Evolutionary conservation across 2,888 invertebrate species (phyloP).

Genomic region (Myopa tessellatipennis): DNA sequence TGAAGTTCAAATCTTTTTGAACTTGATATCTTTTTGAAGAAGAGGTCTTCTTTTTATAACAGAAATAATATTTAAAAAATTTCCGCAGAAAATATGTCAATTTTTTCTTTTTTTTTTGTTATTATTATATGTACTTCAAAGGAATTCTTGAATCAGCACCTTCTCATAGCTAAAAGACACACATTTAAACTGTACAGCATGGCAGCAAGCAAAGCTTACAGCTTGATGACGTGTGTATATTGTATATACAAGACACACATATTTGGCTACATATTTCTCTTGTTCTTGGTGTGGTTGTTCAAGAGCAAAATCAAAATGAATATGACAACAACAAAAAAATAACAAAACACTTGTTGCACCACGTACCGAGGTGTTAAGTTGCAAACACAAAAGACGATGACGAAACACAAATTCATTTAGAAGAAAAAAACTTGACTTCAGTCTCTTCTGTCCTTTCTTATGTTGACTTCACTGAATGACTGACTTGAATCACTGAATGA

Average conservation of each 20-base stretch:
- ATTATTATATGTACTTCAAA: too few species aligned
- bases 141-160: too few species aligned
- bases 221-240: background rate
- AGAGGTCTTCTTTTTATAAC: too few species aligned
- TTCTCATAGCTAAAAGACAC: background rate
- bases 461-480: background rate
- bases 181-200: background rate
- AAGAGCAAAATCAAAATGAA: constrained; percentile 3
- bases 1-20: too few species aligned
- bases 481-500: background rate
- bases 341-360: constrained; percentile 31
- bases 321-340: background rate
- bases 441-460: background rate
- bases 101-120: too few species aligned
- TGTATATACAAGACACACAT: background rate
- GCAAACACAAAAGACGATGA: constrained; percentile 34
- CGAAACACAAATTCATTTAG: constrained; percentile 31
- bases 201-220: background rate
- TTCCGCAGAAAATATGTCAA: too few species aligned
- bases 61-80: too few species aligned
- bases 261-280: background rate
- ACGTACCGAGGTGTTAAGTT: constrained; percentile 37
- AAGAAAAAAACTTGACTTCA: background rate
- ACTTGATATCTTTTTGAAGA: too few species aligned
- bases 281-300: background rate